Evolutionary conservation across 2,113 vertebrate species (phyloP), one percentile per base, ranked within the genome.

Genomic region (Hydrolagus affinis): DNA sequence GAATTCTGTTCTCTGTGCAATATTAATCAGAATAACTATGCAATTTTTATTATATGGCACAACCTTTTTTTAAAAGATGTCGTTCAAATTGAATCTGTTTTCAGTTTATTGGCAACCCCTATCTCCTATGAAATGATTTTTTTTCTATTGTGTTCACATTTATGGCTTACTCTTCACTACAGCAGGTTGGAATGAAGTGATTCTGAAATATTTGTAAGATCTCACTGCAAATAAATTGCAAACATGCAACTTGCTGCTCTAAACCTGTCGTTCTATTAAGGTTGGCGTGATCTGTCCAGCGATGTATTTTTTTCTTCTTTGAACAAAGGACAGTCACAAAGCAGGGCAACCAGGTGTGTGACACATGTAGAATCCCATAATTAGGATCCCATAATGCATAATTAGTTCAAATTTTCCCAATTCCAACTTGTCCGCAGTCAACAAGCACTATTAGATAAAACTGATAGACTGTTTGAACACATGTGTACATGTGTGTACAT

Each of bases 161-260:
- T 91, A 88, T 91, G 86, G 85, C 87, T 88, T 90, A 92, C 87
- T 89, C 87, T 89, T 92, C 88, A 91, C 89, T 91, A 86, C 90
- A 87, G 90, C 88, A 86, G 15, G 80, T 91, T 85, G 87, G 88
- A 85, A 89, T 87, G 89, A 88, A 88, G 80, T 44, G 23, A 89
- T 68, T 89, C 87, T 86, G 87, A 87, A 91, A 86, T 88, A 90
- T 68, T 68, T 68, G 66, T 68, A 68, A 68, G 19, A 68, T 68
- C 66, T 4, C 19, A 68, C 17, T 68, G 66, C 66, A 68, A 68
- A 68, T 68, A 68, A 68, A 68, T 19, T 19, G 19, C 66, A 68
- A 68, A 15, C 66, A 68, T 68, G 8, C 66, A 68, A 19, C 19
- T 68, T 19, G 19, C 14, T 68, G 66, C 19, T 68, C 14, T 68